Percentiles rank a stretch among this genome's conserved stretches.
phyloP scores from a whole-genome alignment of 2,797 vertebrate genomes.

The Tangara arthus region DNA sequence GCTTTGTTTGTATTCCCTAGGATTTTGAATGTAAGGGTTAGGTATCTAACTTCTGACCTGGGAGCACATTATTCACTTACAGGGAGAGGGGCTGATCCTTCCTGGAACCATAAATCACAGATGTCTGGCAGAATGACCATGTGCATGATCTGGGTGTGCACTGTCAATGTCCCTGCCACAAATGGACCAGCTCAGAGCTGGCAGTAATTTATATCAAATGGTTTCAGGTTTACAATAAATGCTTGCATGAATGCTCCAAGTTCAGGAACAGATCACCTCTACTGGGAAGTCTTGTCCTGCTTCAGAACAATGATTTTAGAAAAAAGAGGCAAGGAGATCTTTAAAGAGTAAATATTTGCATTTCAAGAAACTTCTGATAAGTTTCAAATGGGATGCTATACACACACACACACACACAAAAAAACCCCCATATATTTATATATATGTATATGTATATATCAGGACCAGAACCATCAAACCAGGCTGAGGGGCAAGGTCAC shows the following conservation, averaged over 20 bases:
- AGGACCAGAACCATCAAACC: neutral
- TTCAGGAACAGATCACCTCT: neutral
- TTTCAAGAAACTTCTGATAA: neutral
- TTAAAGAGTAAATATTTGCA: neutral
- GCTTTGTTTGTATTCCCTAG: neutral
- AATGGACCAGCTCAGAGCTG: neutral
- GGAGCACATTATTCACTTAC: neutral
- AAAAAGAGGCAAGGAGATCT: neutral
- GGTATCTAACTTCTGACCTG: neutral
- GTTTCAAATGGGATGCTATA: neutral
- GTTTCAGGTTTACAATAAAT: conserved; percentile 1
- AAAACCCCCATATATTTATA: too few relatives aligned
- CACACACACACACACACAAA: too few relatives aligned
- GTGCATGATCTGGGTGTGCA: neutral
- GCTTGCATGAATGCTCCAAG: neutral
- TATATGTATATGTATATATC: too few relatives aligned
- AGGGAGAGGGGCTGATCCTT: neutral
- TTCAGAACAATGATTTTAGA: neutral
- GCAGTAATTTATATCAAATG: neutral
- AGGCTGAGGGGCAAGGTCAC: neutral
- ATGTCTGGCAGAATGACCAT: neutral
- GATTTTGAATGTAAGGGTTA: neutral
- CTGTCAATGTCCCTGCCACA: neutral
- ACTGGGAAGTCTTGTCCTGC: neutral
- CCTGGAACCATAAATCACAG: neutral